These are phyloP conservation scores for Chiloscyllium plagiosum DNA, from an alignment of 2,113 vertebrate genomes.

Conservation along the genomic window DNA sequence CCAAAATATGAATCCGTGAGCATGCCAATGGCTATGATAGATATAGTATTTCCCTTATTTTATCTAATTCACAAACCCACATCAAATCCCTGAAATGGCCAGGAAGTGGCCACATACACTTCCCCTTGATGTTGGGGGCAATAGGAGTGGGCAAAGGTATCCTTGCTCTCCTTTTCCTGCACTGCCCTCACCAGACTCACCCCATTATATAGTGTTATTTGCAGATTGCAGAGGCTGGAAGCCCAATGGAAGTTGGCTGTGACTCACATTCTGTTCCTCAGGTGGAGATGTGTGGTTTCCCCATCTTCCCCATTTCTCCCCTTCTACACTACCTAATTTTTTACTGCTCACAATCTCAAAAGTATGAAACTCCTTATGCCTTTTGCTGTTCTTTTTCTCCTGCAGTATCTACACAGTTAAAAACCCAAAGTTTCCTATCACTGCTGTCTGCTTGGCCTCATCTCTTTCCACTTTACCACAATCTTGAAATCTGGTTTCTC, in stretches of 20 bases:
- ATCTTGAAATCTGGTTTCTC: not conserved
- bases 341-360: not conserved
- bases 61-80: not conserved
- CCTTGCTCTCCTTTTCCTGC: not conserved
- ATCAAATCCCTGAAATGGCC: not conserved
- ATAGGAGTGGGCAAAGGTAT: accelerated
- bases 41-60: not conserved
- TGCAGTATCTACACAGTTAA: not conserved
- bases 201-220: not conserved
- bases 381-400: not conserved
- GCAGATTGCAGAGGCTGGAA: not conserved
- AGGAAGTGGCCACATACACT: not conserved
- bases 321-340: not conserved
- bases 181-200: no score
- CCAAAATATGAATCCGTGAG: not conserved
- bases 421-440: not conserved
- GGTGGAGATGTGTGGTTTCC: not conserved
- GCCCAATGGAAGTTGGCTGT: not conserved
- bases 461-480: not conserved
- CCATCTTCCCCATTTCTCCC: not conserved
- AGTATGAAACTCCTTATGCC: not conserved
- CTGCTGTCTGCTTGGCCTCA: not conserved
- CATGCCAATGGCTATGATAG: not conserved
- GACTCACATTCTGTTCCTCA: not conserved
- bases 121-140: not conserved